These are phyloP conservation scores for Leptobrachium ailaonicum DNA, from an alignment of 2,113 vertebrate genomes.

Conservation along the genomic window DNA sequence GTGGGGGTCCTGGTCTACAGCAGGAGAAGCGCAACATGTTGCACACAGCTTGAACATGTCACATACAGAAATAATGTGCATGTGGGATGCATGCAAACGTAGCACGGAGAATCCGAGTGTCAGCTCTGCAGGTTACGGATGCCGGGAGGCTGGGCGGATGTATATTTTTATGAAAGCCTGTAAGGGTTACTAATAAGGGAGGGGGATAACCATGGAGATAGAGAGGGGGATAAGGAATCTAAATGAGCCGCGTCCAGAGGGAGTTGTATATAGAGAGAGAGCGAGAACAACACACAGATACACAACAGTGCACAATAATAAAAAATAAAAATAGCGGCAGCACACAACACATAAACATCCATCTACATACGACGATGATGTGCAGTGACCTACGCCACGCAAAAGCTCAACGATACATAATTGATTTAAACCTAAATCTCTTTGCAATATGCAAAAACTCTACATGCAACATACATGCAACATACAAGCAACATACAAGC, in stretches of 20 bases:
- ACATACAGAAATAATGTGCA: too few relatives aligned
- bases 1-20: too few relatives aligned
- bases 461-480: too few relatives aligned
- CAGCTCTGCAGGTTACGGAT: background rate
- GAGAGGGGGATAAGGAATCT: slow-evolving; percentile 22
- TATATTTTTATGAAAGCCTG: background rate
- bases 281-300: slow-evolving; percentile 13
- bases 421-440: background rate
- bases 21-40: too few relatives aligned
- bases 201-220: slow-evolving; percentile 42
- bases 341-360: slow-evolving; percentile 13
- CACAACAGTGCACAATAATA: slow-evolving; percentile 11
- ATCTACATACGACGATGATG: background rate
- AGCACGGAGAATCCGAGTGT: background rate
- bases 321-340: background rate
- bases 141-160: background rate
- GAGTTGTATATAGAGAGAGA: slow-evolving; percentile 1
- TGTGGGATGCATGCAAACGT: too few relatives aligned
- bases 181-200: slow-evolving; percentile 22
- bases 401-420: background rate
- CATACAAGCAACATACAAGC: too few relatives aligned
- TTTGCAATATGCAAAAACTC: too few relatives aligned
- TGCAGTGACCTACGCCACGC: background rate
- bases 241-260: slow-evolving; percentile 24
- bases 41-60: too few relatives aligned